Evolutionary conservation across 2,113 vertebrate species (phyloP).

Genomic region (Todiramphus chloris): DNA sequence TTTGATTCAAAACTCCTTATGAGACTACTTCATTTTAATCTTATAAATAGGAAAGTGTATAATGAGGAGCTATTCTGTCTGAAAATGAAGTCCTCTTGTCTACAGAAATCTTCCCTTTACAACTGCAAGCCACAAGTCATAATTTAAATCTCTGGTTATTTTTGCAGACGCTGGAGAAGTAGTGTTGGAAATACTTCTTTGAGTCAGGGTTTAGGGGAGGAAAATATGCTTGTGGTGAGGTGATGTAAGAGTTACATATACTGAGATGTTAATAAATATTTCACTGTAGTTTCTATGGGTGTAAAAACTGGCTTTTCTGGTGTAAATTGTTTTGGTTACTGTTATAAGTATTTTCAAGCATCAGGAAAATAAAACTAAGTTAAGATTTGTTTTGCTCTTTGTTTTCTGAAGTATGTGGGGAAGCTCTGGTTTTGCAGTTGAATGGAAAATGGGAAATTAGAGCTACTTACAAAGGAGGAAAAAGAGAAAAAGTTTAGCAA

Average conservation of each 20-base stretch:
- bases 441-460: neutral
- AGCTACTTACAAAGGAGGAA: neutral
- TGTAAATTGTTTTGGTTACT: neutral
- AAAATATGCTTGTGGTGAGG: neutral
- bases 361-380: neutral
- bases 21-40: fast-evolving
- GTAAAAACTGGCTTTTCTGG: neutral
- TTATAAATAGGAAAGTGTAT: neutral
- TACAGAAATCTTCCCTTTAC: neutral
- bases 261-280: neutral
- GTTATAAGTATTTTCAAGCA: neutral
- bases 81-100: neutral
- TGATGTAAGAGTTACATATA: neutral
- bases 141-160: neutral
- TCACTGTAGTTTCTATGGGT: neutral
- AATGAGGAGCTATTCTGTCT: neutral
- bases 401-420: fast-evolving
- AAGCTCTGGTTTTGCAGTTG: neutral
- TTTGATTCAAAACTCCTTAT: neutral
- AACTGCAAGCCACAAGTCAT: neutral
- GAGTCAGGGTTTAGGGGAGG: neutral
- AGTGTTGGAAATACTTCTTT: neutral
- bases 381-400: neutral
- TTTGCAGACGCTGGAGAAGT: neutral
- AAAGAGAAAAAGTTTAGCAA: neutral